A percentile compares a stretch with the other conserved stretches of the same genome.
phyloP scores from a whole-genome alignment of 2,888 invertebrate species.

The Podotricha telesiphe region DNA sequence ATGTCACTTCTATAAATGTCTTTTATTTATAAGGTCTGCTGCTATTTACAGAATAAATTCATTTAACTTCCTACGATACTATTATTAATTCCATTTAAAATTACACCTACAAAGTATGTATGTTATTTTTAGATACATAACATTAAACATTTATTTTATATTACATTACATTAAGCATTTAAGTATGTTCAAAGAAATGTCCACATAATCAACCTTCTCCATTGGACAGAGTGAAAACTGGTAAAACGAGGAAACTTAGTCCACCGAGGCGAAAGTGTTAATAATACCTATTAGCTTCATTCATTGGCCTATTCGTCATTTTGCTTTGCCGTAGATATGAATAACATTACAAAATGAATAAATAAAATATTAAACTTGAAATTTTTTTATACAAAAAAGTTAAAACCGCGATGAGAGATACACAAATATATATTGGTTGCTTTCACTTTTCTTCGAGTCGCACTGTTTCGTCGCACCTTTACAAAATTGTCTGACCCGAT shows the following conservation, averaged over 20 bases:
- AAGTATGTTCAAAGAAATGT: constrained; percentile 8
- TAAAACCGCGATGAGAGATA: constrained; percentile 41
- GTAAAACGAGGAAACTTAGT: constrained; percentile 21
- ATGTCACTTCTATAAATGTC: constrained; percentile 15
- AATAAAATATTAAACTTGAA: neutral
- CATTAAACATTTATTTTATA: neutral
- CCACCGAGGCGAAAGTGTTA: constrained; percentile 24
- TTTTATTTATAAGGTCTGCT: constrained; percentile 17
- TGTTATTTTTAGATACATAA: neutral
- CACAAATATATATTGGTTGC: constrained; percentile 67
- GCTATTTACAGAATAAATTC: constrained; percentile 37
- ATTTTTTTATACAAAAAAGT: neutral
- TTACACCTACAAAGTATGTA: neutral
- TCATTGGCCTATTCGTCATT: neutral
- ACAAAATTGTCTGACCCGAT: constrained; percentile 42
- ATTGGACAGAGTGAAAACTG: constrained; percentile 20
- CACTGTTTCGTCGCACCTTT: constrained; percentile 36
- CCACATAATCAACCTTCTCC: constrained; percentile 12
- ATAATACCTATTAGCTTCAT: constrained; percentile 20
- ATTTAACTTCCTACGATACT: constrained; percentile 17
- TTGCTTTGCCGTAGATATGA: neutral
- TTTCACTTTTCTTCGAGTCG: constrained; percentile 68
- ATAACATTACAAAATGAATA: neutral
- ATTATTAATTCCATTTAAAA: constrained; percentile 3
- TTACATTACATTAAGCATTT: constrained; percentile 50